Evolutionary conservation across 1,140 invertebrate species (phyloP).

Genomic region (Drosophila mayri): DNA sequence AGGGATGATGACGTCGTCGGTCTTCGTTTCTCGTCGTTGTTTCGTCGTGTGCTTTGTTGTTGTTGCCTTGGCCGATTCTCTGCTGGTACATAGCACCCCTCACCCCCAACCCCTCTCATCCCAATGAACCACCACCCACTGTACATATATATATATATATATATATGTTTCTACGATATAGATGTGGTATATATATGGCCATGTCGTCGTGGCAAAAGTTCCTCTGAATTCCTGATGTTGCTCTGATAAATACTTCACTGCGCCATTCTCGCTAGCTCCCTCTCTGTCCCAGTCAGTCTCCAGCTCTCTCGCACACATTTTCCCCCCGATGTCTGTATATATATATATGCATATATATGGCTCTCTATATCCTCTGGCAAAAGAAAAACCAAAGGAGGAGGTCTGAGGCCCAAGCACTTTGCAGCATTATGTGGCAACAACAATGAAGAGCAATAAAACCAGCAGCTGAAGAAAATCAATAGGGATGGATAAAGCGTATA

Average conservation of each 20-base stretch:
- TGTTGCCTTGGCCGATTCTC: conserved; percentile 83
- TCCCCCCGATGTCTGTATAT: not conserved
- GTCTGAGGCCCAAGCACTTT: conserved; percentile 37
- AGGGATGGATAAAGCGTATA: conserved; percentile 63
- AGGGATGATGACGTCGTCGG: conserved; percentile 76
- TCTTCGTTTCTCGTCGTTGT: conserved; percentile 43
- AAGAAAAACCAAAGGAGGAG: conserved; percentile 8
- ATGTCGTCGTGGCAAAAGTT: conserved; percentile 62
- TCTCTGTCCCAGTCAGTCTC: not conserved
- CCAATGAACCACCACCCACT: not conserved
- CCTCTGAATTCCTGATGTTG: conserved; percentile 84
- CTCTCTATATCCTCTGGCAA: conserved; percentile 31
- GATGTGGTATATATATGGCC: conserved; percentile 44
- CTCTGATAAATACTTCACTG: conserved; percentile 81
- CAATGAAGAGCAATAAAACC: conserved; percentile 32
- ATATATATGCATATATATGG: conserved; percentile 7
- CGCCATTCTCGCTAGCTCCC: conserved; percentile 38
- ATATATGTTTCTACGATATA: conserved; percentile 30
- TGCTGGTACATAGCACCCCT: conserved; percentile 32
- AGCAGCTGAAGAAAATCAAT: conserved; percentile 70
- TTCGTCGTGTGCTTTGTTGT: conserved; percentile 23
- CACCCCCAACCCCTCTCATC: not conserved
- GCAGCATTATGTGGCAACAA: conserved; percentile 66
- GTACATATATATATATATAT: conserved; percentile 22
- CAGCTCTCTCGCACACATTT: not conserved